phyloP scores from a whole-genome alignment of 2,797 vertebrate genomes.

The Tokudaia tokunoshimensis region DNA sequence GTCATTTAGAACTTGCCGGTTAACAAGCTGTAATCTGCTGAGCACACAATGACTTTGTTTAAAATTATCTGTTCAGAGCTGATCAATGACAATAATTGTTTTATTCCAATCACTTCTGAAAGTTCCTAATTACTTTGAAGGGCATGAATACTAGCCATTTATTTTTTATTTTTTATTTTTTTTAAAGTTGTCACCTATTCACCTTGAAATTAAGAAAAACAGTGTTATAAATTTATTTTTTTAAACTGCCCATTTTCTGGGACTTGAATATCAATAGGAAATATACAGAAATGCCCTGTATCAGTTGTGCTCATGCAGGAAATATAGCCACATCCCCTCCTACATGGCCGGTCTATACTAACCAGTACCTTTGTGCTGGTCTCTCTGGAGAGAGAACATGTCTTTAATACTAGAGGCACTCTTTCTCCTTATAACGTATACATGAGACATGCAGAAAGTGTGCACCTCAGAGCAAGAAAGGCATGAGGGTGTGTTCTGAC shows the following conservation, averaged over 20 bases:
- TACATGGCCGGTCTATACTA: neutral
- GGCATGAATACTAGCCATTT: conserved; percentile 89
- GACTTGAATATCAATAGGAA: conserved; percentile 29
- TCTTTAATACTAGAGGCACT: conserved; percentile 1
- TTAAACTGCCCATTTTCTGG: neutral
- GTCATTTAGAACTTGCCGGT: conserved; percentile 96
- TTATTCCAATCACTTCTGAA: conserved; percentile 95
- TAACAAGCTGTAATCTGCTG: conserved; percentile 94
- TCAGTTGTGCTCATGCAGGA: neutral
- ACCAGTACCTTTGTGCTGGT: neutral
- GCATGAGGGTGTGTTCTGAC: neutral
- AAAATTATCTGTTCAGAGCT: conserved; percentile 98
- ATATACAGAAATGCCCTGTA: conserved; percentile 5
- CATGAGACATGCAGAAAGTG: neutral
- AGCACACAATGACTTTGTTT: conserved; percentile 99
- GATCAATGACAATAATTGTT: conserved; percentile 99
- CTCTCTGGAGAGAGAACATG: neutral
- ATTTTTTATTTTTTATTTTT: neutral
- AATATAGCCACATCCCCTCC: neutral
- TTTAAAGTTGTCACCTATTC: conserved; percentile 82
- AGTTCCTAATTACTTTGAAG: conserved; percentile 98
- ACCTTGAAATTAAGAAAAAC: conserved; percentile 84
- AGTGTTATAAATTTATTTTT: conserved; percentile 47
- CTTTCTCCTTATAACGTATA: neutral
- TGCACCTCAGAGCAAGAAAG: neutral